Base-by-base conservation (phyloP, 2,888 invertebrate genomes). In the Quadriops clusia region DNA sequence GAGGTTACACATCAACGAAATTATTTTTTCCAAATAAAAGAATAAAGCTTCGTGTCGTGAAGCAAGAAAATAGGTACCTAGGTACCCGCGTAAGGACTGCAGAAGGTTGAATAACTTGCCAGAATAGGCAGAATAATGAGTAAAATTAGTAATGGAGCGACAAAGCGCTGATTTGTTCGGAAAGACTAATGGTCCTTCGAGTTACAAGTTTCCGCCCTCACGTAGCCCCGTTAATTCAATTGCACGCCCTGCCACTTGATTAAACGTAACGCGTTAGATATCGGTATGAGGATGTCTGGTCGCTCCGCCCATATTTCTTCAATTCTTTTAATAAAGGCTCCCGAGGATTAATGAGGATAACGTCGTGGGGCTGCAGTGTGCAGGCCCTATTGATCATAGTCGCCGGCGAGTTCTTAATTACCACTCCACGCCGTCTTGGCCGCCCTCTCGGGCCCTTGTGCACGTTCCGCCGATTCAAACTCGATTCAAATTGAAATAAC, bases 281-380 rank as follows among this genome's bases (percentile, higher is more conserved):
- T 48, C 49, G 43, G 40, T 44, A 39, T 40, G 46, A 43, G 43
- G 46, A 45, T 44, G 47, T 44, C 47, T 47, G 46, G 34, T 46
- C 43, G 52, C 51, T 53, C 54, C 62, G 60, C 61, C 63, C 57
- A 63, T 63, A 62, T 61, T 60, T 62, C 60, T 61, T 54, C 57
- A 50, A 61, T 61, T 63, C 60, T 64, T 64, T 63, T 62, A 63
- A 64, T 64, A 61, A 64, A 60, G 54, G 54, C 49, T 50, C 38
- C 41, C 36, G 41, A 44, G 56, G 54, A 61, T 63, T 61, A 63
- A 63, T 60, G 62, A 61, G 55, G 53, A 46, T 43, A 44, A 42
- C 49, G 48, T 44, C 45, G 43, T 44, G 44, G 45, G 46, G 38
- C 43, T 38, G 42, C 43, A 40, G 39, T 37, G 39, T 40, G 41